Evolutionary conservation across 2,113 vertebrate species (phyloP), one percentile per base, ranked within the genome.

Genomic region (Numida meleagris): DNA sequence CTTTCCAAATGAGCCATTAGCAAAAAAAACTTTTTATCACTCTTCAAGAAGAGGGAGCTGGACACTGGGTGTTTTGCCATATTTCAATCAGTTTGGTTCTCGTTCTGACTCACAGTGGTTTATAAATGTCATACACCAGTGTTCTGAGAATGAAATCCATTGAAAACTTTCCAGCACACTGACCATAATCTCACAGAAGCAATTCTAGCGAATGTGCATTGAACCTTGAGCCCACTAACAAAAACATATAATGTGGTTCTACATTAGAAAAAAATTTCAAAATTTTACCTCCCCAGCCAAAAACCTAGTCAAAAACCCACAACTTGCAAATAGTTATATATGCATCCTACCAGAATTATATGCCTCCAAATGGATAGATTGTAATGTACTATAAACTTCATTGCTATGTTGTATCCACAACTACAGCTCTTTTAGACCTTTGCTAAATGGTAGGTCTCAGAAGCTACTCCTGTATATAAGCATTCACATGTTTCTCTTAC

Each of bases 401-500:
- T 25, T 62, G 5, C 11, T 14, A 4, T 13, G 23, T 10, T 59
- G 2, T 14, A 74, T 59, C 24, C 50, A 12, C 63, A 88, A 17
- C 20, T 85, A 15, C 12, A 82, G 25, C 2, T 21, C 14, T 82
- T 79, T 31, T 43, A 48, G 2, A 72, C 4, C 6, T 79, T 82
- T 82, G 2, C 10, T 67, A 65, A 57, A 50, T 11, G 19, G 8
- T 63, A 19, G 85, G 3, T 72, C 33, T 31, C 73, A 65, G 72
- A 65, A 73, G 14, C 10, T 55, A 6, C 3, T 29, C 59, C 21
- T 84, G 19, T 36, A 31, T 16, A 55, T 7, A 78, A 65, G 43
- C 43, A 3, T 3, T 33, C 4, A 29, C 2, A 19, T 3, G 5
- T 5, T 9, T 27, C 5, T 90, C 17, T 45, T 43, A 2, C 16